Conservation (phyloP, 2,888 invertebrate species). For the Adineta ricciae region DNA sequence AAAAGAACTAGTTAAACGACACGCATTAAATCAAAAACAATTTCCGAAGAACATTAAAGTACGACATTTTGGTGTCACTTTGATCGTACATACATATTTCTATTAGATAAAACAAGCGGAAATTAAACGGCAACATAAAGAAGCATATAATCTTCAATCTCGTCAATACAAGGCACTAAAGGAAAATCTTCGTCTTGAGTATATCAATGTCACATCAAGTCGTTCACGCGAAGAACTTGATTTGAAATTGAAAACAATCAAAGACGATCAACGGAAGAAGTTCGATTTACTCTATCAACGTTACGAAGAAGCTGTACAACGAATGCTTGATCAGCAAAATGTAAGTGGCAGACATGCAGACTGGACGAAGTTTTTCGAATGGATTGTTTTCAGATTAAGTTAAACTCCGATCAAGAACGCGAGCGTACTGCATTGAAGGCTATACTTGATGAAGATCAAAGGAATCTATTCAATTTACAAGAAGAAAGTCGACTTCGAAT, state of each 20-base stretch:
- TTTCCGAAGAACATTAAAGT: constrained; percentile 33
- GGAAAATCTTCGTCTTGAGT: constrained; percentile 28
- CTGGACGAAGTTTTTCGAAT: background rate
- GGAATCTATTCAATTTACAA: background rate
- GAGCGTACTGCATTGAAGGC: background rate
- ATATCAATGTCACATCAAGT: constrained; percentile 2
- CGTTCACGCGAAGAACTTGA: background rate
- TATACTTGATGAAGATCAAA: background rate
- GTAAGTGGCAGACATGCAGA: background rate
- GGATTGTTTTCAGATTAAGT: background rate
- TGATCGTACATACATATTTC: background rate
- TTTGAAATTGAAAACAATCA: constrained; percentile 25
- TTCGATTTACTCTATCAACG: constrained; percentile 30
- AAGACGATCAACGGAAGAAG: constrained; percentile 33
- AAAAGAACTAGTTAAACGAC: constrained; percentile 29
- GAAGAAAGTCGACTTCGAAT: constrained; percentile 8
- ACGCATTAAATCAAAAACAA: constrained; percentile 28
- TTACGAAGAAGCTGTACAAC: constrained; percentile 29
- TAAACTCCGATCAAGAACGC: constrained; percentile 16
- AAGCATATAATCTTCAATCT: constrained; percentile 29
- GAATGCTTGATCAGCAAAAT: constrained; percentile 32
- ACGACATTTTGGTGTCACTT: background rate
- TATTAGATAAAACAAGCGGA: constrained; percentile 28
- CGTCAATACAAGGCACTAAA: constrained; percentile 29
- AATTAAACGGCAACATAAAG: constrained; percentile 29